Evolutionary conservation across 2,113 vertebrate genomes (phyloP).

Genomic region (Calidris pygmaea): DNA sequence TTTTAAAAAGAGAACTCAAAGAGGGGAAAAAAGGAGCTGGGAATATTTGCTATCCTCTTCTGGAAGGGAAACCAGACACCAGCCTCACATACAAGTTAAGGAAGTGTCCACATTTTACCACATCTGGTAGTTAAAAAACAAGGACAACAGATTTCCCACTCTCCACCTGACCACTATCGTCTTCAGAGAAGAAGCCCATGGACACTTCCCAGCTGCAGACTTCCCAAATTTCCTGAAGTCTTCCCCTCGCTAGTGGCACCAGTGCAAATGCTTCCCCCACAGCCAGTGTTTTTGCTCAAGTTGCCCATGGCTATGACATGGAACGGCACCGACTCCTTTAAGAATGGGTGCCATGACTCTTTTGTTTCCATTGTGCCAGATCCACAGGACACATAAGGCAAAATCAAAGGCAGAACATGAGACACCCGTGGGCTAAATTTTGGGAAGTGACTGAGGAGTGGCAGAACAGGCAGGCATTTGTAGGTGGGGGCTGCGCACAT

Average conservation of each 20-base stretch:
- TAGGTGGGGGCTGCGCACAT: neutral
- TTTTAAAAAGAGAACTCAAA: neutral
- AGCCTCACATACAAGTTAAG: neutral
- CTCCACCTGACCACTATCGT: neutral
- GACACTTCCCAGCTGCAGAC: neutral
- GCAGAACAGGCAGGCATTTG: slow-evolving; percentile 27
- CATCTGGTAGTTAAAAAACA: neutral
- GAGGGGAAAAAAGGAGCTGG: neutral
- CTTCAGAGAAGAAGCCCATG: neutral
- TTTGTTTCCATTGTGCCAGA: neutral
- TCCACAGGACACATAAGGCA: neutral
- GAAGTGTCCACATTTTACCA: neutral
- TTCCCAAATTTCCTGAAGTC: neutral
- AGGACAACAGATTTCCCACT: neutral
- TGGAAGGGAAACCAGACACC: neutral
- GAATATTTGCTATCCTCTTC: neutral
- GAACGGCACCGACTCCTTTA: neutral
- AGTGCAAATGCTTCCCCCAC: neutral
- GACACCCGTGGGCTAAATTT: neutral
- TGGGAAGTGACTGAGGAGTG: neutral
- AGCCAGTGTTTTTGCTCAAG: neutral
- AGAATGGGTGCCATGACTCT: neutral
- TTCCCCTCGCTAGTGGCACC: neutral
- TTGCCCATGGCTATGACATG: neutral
- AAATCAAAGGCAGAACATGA: neutral